A percentile compares a stretch with the other conserved stretches of the same genome.
phyloP scores from a whole-genome alignment of 2,113 vertebrate species.

The Varanus komodoensis region DNA sequence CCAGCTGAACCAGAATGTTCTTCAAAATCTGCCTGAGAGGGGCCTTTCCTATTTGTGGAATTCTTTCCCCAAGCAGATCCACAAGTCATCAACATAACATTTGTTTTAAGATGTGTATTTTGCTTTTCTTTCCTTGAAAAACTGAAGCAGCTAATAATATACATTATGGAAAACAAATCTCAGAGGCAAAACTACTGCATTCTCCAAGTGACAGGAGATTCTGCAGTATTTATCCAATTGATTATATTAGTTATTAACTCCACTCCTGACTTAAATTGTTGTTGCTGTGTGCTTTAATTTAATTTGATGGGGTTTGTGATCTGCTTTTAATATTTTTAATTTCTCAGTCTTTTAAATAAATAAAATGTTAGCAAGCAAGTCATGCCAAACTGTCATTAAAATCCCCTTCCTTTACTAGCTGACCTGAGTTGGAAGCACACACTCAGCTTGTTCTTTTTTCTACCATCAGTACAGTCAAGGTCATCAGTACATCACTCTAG shows the following conservation, averaged over 20 bases:
- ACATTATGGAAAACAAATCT: background rate
- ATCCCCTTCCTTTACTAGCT: background rate
- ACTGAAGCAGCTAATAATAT: background rate
- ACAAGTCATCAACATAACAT: no score
- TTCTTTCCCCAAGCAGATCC: no score
- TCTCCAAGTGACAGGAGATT: background rate
- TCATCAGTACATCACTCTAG: background rate
- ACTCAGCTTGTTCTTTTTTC: background rate
- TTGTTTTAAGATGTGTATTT: no score
- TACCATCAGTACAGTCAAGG: background rate
- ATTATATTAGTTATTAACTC: background rate
- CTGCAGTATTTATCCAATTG: background rate
- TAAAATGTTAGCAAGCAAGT: background rate
- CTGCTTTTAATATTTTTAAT: background rate
- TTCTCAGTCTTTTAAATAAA: background rate
- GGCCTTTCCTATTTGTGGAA: no score
- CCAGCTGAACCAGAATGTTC: no score
- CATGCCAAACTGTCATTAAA: background rate
- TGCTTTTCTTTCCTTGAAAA: background rate
- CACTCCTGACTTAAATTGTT: background rate
- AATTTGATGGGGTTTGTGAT: background rate
- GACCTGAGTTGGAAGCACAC: background rate
- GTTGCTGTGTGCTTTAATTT: background rate
- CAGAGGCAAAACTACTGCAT: background rate
- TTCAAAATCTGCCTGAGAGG: no score